Evolutionary conservation across 2,888 invertebrate species (phyloP).

Genomic region (Prosopocoilus inquinatus): DNA sequence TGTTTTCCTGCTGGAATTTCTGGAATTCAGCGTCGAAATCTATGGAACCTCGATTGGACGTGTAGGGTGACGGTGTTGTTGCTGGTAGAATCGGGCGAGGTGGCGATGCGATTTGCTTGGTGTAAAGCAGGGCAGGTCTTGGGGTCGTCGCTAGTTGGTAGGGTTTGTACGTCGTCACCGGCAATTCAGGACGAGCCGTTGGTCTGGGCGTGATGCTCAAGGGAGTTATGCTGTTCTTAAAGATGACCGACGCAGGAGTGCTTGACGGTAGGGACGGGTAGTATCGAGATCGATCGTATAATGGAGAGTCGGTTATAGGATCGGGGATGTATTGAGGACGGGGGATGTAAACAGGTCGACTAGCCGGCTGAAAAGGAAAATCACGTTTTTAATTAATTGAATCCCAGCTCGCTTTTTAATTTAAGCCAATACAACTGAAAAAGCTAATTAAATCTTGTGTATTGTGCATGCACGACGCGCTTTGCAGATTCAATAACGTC

Average conservation of each 20-base stretch:
- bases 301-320: constrained; percentile 21
- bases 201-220: constrained; percentile 64
- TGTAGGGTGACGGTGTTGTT: constrained; percentile 31
- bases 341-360: constrained; percentile 44
- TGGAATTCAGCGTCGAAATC: constrained; percentile 77
- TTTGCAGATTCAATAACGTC: neutral
- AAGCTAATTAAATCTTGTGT: no score
- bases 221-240: constrained; percentile 50
- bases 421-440: no score
- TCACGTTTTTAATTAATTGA: neutral
- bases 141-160: constrained; percentile 63
- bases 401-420: no score
- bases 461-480: no score
- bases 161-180: constrained; percentile 66
- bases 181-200: constrained; percentile 54
- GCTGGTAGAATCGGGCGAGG: constrained; percentile 25
- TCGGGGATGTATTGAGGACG: constrained; percentile 43
- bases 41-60: constrained; percentile 32
- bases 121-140: constrained; percentile 49
- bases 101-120: constrained; percentile 40
- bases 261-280: constrained; percentile 50
- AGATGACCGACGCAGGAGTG: constrained; percentile 49
- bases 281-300: constrained; percentile 38
- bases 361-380: constrained; percentile 36
- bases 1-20: constrained; percentile 68